Evolutionary conservation across 1,140 invertebrate species (phyloP).

Genomic region (Mercenaria mercenaria): DNA sequence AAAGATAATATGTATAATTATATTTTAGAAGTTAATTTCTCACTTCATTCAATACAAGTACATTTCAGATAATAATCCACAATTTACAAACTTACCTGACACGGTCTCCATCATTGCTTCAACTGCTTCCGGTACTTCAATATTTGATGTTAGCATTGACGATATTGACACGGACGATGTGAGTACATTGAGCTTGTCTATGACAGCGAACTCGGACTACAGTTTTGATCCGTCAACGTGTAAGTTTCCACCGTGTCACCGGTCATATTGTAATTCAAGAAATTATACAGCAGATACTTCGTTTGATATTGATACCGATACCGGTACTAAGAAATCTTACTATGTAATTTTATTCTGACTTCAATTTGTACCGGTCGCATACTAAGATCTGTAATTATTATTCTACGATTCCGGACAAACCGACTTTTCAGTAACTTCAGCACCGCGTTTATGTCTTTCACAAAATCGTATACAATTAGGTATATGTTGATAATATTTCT

Average conservation of each 20-base stretch:
- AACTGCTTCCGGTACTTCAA: neutral
- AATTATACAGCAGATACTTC: neutral
- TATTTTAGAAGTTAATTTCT: no score
- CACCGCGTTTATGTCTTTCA: no score
- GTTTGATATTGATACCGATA: neutral
- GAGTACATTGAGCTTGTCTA: neutral
- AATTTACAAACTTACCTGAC: conserved; percentile 18
- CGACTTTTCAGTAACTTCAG: no score
- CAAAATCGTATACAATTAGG: no score
- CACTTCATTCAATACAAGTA: no score
- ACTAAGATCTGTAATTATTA: no score
- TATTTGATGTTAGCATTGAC: neutral
- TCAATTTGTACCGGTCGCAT: neutral
- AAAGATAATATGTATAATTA: no score
- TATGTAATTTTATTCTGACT: no score
- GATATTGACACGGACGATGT: conserved; percentile 39
- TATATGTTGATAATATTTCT: no score
- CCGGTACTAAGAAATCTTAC: neutral
- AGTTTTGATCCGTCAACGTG: conserved; percentile 30
- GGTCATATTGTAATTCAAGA: neutral
- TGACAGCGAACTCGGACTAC: conserved; percentile 22
- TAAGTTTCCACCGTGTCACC: no score
- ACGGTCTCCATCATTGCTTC: neutral
- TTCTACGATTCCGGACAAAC: no score
- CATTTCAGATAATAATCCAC: conserved; percentile 18